Conservation (phyloP, 2,888 invertebrate genomes). For the Caenorhabditis plicata region DNA sequence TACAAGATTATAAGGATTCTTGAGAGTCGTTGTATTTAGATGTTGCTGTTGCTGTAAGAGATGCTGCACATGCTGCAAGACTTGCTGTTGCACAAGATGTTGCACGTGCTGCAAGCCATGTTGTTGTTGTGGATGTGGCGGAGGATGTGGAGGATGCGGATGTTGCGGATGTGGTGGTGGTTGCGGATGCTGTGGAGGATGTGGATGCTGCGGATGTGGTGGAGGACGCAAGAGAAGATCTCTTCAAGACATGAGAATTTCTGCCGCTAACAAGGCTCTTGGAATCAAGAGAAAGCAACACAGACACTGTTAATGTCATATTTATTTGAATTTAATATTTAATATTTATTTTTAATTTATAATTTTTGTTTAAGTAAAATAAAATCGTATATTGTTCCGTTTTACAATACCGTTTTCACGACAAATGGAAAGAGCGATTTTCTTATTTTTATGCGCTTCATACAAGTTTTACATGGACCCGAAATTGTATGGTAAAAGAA, state of each 20-base stretch:
- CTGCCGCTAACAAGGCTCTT: conserved; percentile 28
- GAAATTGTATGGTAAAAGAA: too few species aligned
- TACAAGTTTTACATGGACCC: too few species aligned
- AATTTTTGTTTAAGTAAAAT: too few species aligned
- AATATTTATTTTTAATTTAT: too few species aligned
- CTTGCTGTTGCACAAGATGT: conserved; percentile 34
- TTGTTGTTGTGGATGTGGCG: conserved; percentile 7
- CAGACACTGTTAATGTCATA: too few species aligned
- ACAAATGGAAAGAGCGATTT: too few species aligned
- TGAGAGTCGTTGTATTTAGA: too few species aligned
- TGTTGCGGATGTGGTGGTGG: conserved; percentile 10
- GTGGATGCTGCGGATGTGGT: conserved; percentile 17
- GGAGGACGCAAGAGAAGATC: conserved; percentile 19
- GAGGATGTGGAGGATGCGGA: conserved; percentile 3
- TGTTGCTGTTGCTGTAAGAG: conserved; percentile 27
- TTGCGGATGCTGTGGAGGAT: conserved; percentile 9
- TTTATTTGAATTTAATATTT: too few species aligned
- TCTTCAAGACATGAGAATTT: conserved; percentile 19
- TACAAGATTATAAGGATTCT: conserved; percentile 11
- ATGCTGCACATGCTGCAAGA: conserved; percentile 37
- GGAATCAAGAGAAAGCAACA: too few species aligned
- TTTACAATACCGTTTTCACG: too few species aligned
- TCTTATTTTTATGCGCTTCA: too few species aligned
- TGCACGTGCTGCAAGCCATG: conserved; percentile 30
- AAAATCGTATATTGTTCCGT: too few species aligned